Evolutionary conservation across 2,797 vertebrate genomes (phyloP), one percentile per base, ranked within the genome.

Genomic region (Acrocephalus scirpaceus): DNA sequence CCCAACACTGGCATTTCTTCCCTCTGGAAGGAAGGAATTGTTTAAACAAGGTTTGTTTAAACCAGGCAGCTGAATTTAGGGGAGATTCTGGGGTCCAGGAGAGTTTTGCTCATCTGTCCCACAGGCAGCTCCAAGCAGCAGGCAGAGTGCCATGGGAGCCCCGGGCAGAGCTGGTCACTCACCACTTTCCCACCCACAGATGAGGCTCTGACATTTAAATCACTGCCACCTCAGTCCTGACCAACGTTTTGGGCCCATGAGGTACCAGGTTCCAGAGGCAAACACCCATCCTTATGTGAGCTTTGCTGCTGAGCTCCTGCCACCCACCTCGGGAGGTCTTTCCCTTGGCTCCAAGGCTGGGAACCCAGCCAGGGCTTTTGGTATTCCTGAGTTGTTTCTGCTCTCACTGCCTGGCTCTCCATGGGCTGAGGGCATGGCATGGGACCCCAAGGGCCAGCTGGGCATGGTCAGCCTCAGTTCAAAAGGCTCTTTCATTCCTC

Each of bases 181-280:
- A 4, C 32, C 4, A 0, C 47, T 5, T 23, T 13, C 11, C 48
- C 16, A 0, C 38, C 50, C 82, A 13, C 62, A 84, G 5, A 6
- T 38, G 66, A n/a, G 50, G 21, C 71, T 66, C 76, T 8, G 16
- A 10, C 0, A 36, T 36, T 36, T 36, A 36, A 36, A 36, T 36
- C 36, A 0, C 18, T 22, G 9, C 60, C 11, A 1, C 17, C 69
- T 56, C 20, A 0, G 12, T 38, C 58, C 70, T 22, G 36, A 23
- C 13, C 16, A 4, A 32, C 0, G 3, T 6, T 72, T 34, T 27
- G 40, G 32, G 91, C 32, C 1, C 2, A 2, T 2, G 1, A 74
- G 61, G 82, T 1, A 4, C 26, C 22, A 42, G 48, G 34, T 54
- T 25, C 22, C 45, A 42, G 12, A 62, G 30, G 20, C 20, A 50